Base-by-base conservation (phyloP, 2,797 vertebrate species). In the Percopsis omiscomaycus region DNA sequence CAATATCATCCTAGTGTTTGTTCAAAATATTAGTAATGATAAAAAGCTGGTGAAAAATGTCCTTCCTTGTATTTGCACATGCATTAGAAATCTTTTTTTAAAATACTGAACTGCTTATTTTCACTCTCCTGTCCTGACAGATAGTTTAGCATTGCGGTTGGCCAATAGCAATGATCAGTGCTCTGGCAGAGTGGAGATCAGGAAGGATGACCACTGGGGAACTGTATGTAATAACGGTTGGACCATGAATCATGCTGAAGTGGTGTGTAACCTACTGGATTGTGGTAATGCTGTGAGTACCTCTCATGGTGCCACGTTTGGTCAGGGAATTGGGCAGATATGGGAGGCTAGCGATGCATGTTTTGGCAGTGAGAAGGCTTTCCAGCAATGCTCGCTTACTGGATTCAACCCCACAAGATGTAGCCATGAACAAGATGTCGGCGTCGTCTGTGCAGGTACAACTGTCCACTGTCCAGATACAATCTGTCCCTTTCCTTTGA, bases 101-200 rank as follows among this genome's bases (percentile, higher is more conserved):
- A 30, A 0, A n/a, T 28, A 14, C 5, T 27, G 9, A 61, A 55
- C 0, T 49, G 49, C 54, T 55, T 0, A 57, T 29, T 62, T 63
- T 15, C 1, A 5, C 55, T 68, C 15, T 11, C 10, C 61, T 71
- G 11, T 55, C 27, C 59, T 69, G 30, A 57, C 79, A 91, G 89
- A 69, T 16, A 68, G 79, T 59, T 55, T 91, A 77, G 73, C 59
- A 6, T 53, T 64, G 9, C 85, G 84, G n/a, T 13, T 92, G 71
- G 27, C 1, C 0, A 49, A 56, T 1, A 53, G 64, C 13, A 64
- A 3, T 0, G 68, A 78, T 37, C 68, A 70, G 2, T 92, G 90
- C 59, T 71, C 78, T 22, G 90, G 90, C n/a, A 84, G 87, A 71
- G 75, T 92, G 2, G 90, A 91, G 71, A 80, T 90, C 10, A 84